Conservation (phyloP, 2,113 vertebrate species). For the Gyps fulvus region DNA sequence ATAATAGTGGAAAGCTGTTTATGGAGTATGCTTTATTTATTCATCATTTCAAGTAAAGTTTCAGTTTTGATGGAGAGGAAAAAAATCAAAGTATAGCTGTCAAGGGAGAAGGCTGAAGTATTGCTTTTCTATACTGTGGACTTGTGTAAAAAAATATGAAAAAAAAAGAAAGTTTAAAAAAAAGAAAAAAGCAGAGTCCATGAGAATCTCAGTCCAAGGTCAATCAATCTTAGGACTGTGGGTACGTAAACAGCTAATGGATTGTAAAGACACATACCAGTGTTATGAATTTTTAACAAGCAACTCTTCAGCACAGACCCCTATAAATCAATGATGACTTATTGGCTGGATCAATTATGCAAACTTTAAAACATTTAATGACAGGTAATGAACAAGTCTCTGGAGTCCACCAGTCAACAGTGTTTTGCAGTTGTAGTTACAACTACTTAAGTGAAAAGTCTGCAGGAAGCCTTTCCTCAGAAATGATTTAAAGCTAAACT, state of each 20-base stretch:
- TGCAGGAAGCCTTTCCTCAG: slow-evolving; percentile 46
- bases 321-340: slow-evolving; percentile 99
- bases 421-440: slow-evolving; percentile 71
- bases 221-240: slow-evolving; percentile 93
- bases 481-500: slow-evolving; percentile 65
- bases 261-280: slow-evolving; percentile 92
- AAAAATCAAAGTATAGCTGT: slow-evolving; percentile 86
- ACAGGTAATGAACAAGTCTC: slow-evolving; percentile 96
- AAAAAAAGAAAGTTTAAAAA: background rate
- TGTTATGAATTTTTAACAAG: slow-evolving; percentile 99
- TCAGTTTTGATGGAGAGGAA: slow-evolving; percentile 83
- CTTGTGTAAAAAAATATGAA: slow-evolving; percentile 54
- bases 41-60: slow-evolving; percentile 92
- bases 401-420: slow-evolving; percentile 71
- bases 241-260: slow-evolving; percentile 94
- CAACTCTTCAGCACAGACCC: slow-evolving; percentile 84
- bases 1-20: slow-evolving; percentile 98
- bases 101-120: slow-evolving; percentile 84
- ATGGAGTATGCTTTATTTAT: slow-evolving; percentile 99
- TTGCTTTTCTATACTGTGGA: slow-evolving; percentile 88
- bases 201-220: slow-evolving; percentile 91
- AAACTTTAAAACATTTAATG: slow-evolving; percentile 99
- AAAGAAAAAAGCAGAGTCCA: slow-evolving; percentile 77
- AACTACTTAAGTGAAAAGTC: slow-evolving; percentile 69
- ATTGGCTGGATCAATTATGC: slow-evolving; percentile 99